A percentile compares a stretch with the other conserved stretches of the same genome.
These are phyloP conservation scores for Orthosia cruda DNA, from an alignment of 2,888 invertebrate species.

Conservation along the genomic window DNA sequence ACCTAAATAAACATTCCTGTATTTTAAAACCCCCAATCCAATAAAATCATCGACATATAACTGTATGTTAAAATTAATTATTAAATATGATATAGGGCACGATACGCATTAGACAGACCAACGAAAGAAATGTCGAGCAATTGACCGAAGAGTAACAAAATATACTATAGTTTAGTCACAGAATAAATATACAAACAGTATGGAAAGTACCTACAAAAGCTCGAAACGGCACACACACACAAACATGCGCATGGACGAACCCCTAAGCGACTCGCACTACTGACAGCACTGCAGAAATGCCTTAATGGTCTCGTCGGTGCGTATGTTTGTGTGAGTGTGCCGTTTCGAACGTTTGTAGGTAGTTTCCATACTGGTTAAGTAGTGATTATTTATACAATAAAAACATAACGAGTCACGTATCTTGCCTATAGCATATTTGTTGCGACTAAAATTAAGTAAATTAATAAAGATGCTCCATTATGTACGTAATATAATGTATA, in stretches of 20 bases:
- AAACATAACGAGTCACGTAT: slow-evolving; percentile 53
- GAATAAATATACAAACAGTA: no score
- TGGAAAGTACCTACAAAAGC: no score
- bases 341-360: no score
- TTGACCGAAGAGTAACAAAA: slow-evolving; percentile 36
- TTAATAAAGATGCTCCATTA: slow-evolving; percentile 40
- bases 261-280: no score
- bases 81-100: slow-evolving; percentile 57
- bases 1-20: slow-evolving; percentile 60
- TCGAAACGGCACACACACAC: no score
- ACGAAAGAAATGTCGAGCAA: slow-evolving; percentile 24
- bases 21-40: slow-evolving; percentile 31
- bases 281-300: no score
- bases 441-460: slow-evolving; percentile 57
- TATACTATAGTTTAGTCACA: slow-evolving; percentile 27
- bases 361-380: background rate
- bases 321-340: no score
- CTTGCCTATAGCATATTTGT: slow-evolving; percentile 61
- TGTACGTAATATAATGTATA: slow-evolving; percentile 36
- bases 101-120: slow-evolving; percentile 56
- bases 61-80: slow-evolving; percentile 35
- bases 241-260: no score
- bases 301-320: no score
- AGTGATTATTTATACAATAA: slow-evolving; percentile 38
- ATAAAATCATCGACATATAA: slow-evolving; percentile 49